Evolutionary conservation across 1,140 invertebrate species (phyloP), one percentile per base, ranked within the genome.

Genomic region (Neelides sp.): DNA sequence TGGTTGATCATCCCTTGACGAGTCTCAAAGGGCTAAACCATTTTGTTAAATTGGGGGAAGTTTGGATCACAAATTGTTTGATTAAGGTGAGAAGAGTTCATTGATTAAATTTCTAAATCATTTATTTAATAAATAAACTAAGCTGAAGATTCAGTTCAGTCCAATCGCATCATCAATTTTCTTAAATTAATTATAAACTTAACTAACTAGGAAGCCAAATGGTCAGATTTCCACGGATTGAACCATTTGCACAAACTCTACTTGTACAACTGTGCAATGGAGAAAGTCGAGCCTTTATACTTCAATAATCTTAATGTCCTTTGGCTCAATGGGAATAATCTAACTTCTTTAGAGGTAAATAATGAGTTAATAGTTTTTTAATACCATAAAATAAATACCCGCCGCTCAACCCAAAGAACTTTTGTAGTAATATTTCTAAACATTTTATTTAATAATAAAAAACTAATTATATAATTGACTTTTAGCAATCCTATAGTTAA

Each of bases 21-120:
- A 37, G 40, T 10, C 50, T 54, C 39, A 17, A 26, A 7, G 55
- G 55, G 17, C 23, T 57, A 1, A 54, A 54, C 37, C 19, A 23
- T n/a, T 57, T 57, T 35, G 30, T 27, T n/a, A 50, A 40, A 34
- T 30, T 57, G 8, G 19, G 35, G 1, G 55, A 57, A 41, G 51
- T 27, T 2, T 57, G 51, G 48, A 34, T 57, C n/a, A 53, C 55
- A 3, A 49, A 53, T 36, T 57, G 55, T 32, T 37, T 24, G 19
- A 40, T 54, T 27, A 4, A n/a, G 13, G 55, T 57, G 46, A 48
- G 19, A 22, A 3, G 8, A 35, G 4, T 12, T 42, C 20, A 39
- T 4, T 17, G 5, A 7, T 17, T 19, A 39, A 7, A n/a, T 17
- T 17, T 32, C 8, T 32, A n/a, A n/a, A 8, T 32, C 8, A 10